A percentile compares a stretch with the other conserved stretches of the same genome.
Conservation (phyloP, 1,140 invertebrate genomes). For the Penaeus indicus region DNA sequence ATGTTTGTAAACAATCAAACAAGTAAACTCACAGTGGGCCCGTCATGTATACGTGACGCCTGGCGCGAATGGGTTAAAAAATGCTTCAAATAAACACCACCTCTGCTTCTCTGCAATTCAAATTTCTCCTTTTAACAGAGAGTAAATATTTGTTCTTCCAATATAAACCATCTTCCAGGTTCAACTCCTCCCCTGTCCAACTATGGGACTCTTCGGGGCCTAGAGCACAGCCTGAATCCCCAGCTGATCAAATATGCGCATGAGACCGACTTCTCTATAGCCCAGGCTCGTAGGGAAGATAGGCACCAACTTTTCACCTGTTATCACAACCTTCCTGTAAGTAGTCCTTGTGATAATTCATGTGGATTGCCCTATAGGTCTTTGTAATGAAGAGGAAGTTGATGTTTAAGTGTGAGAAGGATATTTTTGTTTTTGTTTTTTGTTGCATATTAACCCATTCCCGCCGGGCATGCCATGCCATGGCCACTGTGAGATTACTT, state of each 20-base stretch:
- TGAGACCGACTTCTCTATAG: slow-evolving; percentile 89
- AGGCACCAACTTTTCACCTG: slow-evolving; percentile 80
- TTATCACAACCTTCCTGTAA: slow-evolving; percentile 77
- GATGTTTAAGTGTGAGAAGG: not conserved
- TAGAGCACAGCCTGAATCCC: slow-evolving; percentile 92
- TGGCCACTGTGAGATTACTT: no score
- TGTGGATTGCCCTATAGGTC: slow-evolving; percentile 36
- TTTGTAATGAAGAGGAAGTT: slow-evolving; percentile 29
- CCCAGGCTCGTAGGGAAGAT: slow-evolving; percentile 82
- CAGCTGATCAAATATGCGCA: slow-evolving; percentile 89
- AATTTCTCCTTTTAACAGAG: not conserved
- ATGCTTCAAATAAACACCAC: not conserved
- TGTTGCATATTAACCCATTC: slow-evolving; percentile 7
- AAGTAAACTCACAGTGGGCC: no score
- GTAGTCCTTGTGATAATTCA: slow-evolving; percentile 59
- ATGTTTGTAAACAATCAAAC: no score
- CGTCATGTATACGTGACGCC: no score
- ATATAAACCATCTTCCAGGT: slow-evolving; percentile 38
- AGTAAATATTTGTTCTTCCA: not conserved
- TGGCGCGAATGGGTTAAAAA: no score
- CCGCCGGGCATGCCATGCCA: no score
- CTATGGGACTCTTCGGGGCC: slow-evolving; percentile 82
- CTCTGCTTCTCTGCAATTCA: not conserved
- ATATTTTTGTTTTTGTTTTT: not conserved
- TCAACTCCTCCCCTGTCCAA: slow-evolving; percentile 53